Evolutionary conservation across 2,888 invertebrate genomes (phyloP).

Genomic region (Leucophora obtusa): DNA sequence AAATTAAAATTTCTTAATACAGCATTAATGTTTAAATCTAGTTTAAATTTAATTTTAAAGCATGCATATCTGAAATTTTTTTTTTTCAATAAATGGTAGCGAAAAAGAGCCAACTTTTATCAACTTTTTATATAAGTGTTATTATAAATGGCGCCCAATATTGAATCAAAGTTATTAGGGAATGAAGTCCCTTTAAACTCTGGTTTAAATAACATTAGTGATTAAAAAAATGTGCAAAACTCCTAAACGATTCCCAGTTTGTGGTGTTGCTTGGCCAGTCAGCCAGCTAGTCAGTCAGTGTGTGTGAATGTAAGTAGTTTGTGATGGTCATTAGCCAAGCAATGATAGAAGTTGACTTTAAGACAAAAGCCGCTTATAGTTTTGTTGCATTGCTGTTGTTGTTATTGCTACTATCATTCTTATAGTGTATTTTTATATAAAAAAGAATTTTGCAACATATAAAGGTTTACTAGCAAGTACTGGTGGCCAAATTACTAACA

Average conservation of each 20-base stretch:
- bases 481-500: background rate
- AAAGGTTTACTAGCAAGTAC: background rate
- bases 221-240: background rate
- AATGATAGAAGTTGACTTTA: conserved; percentile 52
- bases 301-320: background rate
- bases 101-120: no score
- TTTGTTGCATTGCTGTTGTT: conserved; percentile 34
- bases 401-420: conserved; percentile 37
- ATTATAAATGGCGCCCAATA: no score
- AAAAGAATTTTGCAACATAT: background rate
- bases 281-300: background rate
- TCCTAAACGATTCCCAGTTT: background rate
- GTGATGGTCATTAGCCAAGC: conserved; percentile 53
- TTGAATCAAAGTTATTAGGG: background rate
- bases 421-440: conserved; percentile 17
- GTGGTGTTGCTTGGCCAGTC: background rate
- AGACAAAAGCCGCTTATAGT: conserved; percentile 56
- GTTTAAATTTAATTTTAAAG: no score
- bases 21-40: no score
- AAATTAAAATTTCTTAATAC: no score
- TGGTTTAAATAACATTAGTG: background rate
- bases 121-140: no score
- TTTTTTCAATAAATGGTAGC: no score
- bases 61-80: no score
- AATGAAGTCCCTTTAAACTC: background rate